These are phyloP conservation scores for Brenthis ino DNA, from an alignment of 2,888 invertebrate genomes.

Conservation along the genomic window DNA sequence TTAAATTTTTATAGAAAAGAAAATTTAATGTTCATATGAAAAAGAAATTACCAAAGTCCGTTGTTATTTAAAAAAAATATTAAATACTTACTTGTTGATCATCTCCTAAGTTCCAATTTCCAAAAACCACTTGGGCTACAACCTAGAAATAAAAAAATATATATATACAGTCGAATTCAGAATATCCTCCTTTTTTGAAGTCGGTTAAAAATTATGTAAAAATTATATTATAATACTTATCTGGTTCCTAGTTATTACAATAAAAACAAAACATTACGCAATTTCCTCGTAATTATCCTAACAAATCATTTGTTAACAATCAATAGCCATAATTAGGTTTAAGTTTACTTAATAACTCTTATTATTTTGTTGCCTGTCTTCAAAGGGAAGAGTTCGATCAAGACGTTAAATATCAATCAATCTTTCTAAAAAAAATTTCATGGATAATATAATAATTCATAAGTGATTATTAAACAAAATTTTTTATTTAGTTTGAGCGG, in stretches of 20 bases:
- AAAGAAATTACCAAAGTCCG: too few species aligned
- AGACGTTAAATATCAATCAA: too few species aligned
- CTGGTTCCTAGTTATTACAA: not conserved
- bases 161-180: not conserved
- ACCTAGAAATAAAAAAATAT: not conserved
- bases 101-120: not conserved
- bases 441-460: too few species aligned
- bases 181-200: not conserved
- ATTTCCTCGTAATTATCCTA: not conserved
- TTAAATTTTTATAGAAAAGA: too few species aligned
- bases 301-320: not conserved
- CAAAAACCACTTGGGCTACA: not conserved
- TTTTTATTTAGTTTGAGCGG: too few species aligned
- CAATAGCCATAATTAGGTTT: not conserved
- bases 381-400: too few species aligned
- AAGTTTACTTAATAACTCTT: too few species aligned
- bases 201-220: not conserved
- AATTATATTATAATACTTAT: not conserved
- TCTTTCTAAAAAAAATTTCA: too few species aligned
- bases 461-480: too few species aligned
- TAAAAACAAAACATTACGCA: conserved; percentile 4
- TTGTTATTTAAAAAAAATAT: too few species aligned
- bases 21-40: too few species aligned
- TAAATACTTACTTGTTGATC: not conserved
- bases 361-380: too few species aligned